These are phyloP conservation scores for Zaprionus bogoriensis DNA, from an alignment of 2,888 invertebrate species.

Conservation along the genomic window DNA sequence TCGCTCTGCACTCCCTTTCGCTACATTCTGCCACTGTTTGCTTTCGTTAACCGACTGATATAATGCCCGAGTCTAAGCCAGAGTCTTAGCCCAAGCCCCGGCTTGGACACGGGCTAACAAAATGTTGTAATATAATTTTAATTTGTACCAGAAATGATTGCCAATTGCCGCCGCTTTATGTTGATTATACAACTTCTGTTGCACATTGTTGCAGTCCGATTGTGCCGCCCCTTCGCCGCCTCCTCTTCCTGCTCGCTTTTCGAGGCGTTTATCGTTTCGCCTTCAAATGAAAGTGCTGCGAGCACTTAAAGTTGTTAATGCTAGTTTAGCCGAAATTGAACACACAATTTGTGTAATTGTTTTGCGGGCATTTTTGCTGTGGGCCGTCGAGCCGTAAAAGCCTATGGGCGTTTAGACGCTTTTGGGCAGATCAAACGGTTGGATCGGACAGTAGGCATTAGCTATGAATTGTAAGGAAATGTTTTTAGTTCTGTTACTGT, in stretches of 20 bases:
- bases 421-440: too few relatives aligned
- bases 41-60: conserved; percentile 36
- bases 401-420: conserved; percentile 1
- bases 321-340: conserved; percentile 36
- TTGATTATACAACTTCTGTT: conserved; percentile 60
- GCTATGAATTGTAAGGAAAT: background rate
- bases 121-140: conserved; percentile 73
- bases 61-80: conserved; percentile 21
- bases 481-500: too few relatives aligned
- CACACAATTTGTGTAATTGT: conserved; percentile 61
- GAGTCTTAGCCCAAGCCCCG: conserved; percentile 21
- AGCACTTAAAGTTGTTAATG: conserved; percentile 40
- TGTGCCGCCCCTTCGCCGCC: background rate
- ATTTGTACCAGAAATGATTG: conserved; percentile 74
- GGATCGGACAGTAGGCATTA: background rate
- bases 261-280: conserved; percentile 28
- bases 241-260: background rate
- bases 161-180: conserved; percentile 63
- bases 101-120: conserved; percentile 49
- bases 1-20: background rate
- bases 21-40: conserved; percentile 25
- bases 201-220: conserved; percentile 3
- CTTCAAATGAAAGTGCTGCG: conserved; percentile 57
- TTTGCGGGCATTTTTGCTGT: conserved; percentile 8
- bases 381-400: too few relatives aligned